Evolutionary conservation across 37 sponge, comb jelly and placozoan species (phyloP).

Genomic region (Eunapius fragilis): DNA sequence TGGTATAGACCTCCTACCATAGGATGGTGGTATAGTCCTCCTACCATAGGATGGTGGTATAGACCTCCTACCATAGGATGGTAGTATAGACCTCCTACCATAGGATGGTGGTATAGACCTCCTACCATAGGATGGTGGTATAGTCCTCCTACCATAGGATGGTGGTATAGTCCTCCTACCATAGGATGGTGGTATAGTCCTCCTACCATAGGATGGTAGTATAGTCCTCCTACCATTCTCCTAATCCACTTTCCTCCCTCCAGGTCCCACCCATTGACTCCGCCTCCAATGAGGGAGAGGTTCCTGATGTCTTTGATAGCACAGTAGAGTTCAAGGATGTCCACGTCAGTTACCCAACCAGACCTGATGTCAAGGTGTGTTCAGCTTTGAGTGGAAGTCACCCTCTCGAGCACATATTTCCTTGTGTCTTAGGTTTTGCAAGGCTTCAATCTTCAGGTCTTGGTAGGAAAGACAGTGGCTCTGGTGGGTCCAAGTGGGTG

Average conservation of each 20-base stretch:
- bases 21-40: too few relatives aligned
- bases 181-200: too few relatives aligned
- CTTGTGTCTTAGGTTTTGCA: conserved; percentile 47
- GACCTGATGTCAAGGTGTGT: conserved; percentile 61
- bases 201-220: too few relatives aligned
- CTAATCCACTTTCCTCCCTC: not conserved
- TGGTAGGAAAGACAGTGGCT: conserved; percentile 73
- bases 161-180: too few relatives aligned
- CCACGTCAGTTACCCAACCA: conserved; percentile 57
- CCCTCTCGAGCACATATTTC: not conserved
- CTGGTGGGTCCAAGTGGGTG: conserved; percentile 87
- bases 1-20: too few relatives aligned
- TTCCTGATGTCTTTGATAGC: conserved; percentile 42
- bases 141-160: too few relatives aligned
- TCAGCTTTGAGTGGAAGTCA: not conserved
- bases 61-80: too few relatives aligned
- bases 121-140: too few relatives aligned
- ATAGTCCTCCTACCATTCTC: too few relatives aligned
- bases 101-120: too few relatives aligned
- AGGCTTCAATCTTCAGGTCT: conserved; percentile 49
- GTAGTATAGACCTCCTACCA: too few relatives aligned
- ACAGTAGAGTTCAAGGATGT: conserved; percentile 58
- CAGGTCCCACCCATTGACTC: conserved; percentile 70
- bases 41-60: too few relatives aligned
- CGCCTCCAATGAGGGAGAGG: conserved; percentile 38